These are phyloP conservation scores for Pogonus chalceus DNA, from an alignment of 1,140 invertebrate genomes.

Conservation along the genomic window DNA sequence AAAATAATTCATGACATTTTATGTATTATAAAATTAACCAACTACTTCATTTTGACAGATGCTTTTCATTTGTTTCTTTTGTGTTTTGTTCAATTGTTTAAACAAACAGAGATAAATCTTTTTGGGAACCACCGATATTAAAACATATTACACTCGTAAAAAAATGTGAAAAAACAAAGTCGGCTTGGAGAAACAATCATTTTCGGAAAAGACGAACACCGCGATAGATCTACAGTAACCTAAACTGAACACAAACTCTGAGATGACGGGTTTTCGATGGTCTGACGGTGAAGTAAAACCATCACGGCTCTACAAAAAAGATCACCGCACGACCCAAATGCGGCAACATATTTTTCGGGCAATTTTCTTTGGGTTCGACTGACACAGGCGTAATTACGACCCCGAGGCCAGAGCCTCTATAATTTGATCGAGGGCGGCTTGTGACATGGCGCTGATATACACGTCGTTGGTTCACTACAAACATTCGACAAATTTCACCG, in stretches of 20 bases:
- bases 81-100: too few relatives aligned
- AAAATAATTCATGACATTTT: conserved; percentile 2
- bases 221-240: too few relatives aligned
- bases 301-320: conserved; percentile 7
- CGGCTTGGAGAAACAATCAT: background rate
- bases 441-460: conserved; percentile 13
- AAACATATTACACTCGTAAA: background rate
- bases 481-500: background rate
- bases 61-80: too few relatives aligned
- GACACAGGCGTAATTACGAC: conserved; percentile 33
- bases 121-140: background rate
- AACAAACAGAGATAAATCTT: too few relatives aligned
- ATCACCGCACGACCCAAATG: conserved; percentile 12
- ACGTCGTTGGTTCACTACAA: background rate
- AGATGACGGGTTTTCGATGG: too few relatives aligned
- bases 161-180: background rate
- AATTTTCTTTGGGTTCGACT: conserved; percentile 28
- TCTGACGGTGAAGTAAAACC: too few relatives aligned
- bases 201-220: background rate
- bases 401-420: conserved; percentile 28
- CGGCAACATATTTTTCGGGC: conserved; percentile 31
- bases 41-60: background rate
- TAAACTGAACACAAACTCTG: too few relatives aligned
- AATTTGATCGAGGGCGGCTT: conserved; percentile 32
- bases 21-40: background rate